These are phyloP conservation scores for Sebastes jordani DNA, from an alignment of 2,797 vertebrate species.

Conservation along the genomic window DNA sequence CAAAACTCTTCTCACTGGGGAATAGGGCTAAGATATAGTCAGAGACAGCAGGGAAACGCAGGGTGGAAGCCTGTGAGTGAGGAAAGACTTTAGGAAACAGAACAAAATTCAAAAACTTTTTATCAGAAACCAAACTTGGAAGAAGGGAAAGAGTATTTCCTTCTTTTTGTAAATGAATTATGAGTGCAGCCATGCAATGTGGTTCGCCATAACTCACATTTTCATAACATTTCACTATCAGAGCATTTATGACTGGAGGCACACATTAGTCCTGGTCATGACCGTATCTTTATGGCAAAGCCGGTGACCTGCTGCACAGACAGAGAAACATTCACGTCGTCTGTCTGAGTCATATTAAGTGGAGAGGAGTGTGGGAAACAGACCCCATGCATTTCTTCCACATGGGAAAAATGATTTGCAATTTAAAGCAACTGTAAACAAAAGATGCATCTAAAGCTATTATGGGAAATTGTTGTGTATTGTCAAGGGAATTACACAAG, in stretches of 20 bases:
- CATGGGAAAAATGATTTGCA: slow-evolving; percentile 46
- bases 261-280: slow-evolving; percentile 10
- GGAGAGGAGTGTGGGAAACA: slow-evolving; percentile 63
- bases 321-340: slow-evolving; percentile 29
- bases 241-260: slow-evolving; percentile 27
- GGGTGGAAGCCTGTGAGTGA: slow-evolving; percentile 9
- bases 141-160: neutral
- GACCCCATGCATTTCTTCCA: slow-evolving; percentile 38
- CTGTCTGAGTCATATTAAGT: slow-evolving; percentile 35
- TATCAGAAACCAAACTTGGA: neutral
- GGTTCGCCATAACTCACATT: slow-evolving; percentile 28
- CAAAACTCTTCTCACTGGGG: slow-evolving; percentile 72
- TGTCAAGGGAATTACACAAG: slow-evolving; percentile 12
- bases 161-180: neutral
- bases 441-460: slow-evolving; percentile 13
- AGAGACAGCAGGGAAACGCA: slow-evolving; percentile 14
- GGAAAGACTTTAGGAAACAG: slow-evolving; percentile 2
- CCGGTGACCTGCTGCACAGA: slow-evolving; percentile 15
- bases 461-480: slow-evolving; percentile 18
- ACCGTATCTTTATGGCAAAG: slow-evolving; percentile 53
- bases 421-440: slow-evolving; percentile 51
- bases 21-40: slow-evolving; percentile 69
- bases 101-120: slow-evolving; percentile 3
- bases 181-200: neutral
- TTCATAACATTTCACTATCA: slow-evolving; percentile 72